Evolutionary conservation across 2,797 vertebrate genomes (phyloP).

Genomic region (Betta splendens): DNA sequence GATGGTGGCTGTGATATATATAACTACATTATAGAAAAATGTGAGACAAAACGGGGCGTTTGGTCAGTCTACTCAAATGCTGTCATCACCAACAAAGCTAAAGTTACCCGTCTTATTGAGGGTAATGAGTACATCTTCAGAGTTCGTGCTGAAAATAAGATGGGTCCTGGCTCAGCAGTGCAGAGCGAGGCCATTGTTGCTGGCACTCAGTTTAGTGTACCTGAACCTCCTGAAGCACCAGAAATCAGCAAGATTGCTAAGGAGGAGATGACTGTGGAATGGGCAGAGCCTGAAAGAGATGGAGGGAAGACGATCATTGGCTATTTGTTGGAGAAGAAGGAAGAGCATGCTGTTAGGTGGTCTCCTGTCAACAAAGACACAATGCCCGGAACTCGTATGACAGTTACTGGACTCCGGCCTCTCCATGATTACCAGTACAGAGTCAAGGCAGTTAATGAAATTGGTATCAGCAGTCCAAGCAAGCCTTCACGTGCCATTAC

Average conservation of each 20-base stretch:
- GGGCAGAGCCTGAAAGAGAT: slow-evolving; percentile 93
- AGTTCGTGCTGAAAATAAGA: slow-evolving; percentile 97
- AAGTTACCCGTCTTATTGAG: slow-evolving; percentile 93
- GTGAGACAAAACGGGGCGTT: slow-evolving; percentile 95
- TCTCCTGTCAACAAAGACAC: slow-evolving; percentile 92
- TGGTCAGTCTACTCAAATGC: slow-evolving; percentile 95
- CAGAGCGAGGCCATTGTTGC: slow-evolving; percentile 91
- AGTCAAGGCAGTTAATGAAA: slow-evolving; percentile 97
- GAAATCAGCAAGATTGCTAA: slow-evolving; percentile 93
- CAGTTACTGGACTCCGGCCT: slow-evolving; percentile 91
- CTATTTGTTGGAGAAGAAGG: slow-evolving; percentile 94
- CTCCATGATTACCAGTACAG: slow-evolving; percentile 98
- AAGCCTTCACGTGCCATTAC: slow-evolving; percentile 91
- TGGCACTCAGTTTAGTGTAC: slow-evolving; percentile 92
- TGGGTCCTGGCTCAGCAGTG: slow-evolving; percentile 95
- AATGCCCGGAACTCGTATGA: slow-evolving; percentile 86
- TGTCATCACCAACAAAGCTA: slow-evolving; percentile 87
- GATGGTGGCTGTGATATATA: slow-evolving; percentile 98
- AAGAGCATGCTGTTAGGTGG: slow-evolving; percentile 92
- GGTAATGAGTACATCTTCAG: slow-evolving; percentile 97
- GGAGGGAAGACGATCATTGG: slow-evolving; percentile 95
- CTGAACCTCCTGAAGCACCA: slow-evolving; percentile 90
- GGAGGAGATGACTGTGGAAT: slow-evolving; percentile 95
- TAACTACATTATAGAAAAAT: slow-evolving; percentile 98
- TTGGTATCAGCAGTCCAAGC: slow-evolving; percentile 92